These are phyloP conservation scores for Agrilus planipennis DNA, from an alignment of 1,140 invertebrate species.

Conservation along the genomic window DNA sequence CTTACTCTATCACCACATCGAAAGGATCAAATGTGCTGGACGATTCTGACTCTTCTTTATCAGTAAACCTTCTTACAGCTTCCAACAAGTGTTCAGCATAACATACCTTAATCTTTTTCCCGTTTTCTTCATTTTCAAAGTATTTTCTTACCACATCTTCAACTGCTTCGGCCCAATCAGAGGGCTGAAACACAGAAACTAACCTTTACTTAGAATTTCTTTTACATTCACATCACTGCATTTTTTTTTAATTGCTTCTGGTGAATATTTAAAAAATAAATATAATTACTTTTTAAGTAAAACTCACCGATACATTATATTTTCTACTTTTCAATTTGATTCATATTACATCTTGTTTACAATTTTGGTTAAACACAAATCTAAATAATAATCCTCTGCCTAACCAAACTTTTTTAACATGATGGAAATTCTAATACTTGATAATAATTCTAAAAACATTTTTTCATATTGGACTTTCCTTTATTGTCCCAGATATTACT, in stretches of 20 bases:
- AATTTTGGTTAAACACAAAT: background rate
- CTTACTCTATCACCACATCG: slow-evolving; percentile 38
- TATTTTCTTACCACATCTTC: slow-evolving; percentile 55
- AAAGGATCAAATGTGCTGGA: slow-evolving; percentile 32
- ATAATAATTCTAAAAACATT: no score
- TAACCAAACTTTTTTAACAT: background rate
- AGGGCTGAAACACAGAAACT: no score
- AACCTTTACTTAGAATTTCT: no score
- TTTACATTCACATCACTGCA: no score
- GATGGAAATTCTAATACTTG: no score
- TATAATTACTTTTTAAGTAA: slow-evolving; percentile 15
- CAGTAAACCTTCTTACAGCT: slow-evolving; percentile 46
- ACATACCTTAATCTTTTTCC: slow-evolving; percentile 36
- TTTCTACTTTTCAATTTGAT: slow-evolving; percentile 2
- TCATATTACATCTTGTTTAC: background rate
- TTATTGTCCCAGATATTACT: no score
- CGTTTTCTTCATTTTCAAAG: slow-evolving; percentile 40
- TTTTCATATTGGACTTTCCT: no score
- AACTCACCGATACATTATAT: slow-evolving; percentile 1
- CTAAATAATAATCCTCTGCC: background rate
- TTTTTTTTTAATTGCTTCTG: slow-evolving; percentile 15
- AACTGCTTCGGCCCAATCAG: slow-evolving; percentile 33
- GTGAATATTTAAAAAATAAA: no score
- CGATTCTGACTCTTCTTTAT: slow-evolving; percentile 45
- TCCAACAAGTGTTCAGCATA: slow-evolving; percentile 47